Evolutionary conservation across 2,888 invertebrate genomes (phyloP).

Genomic region (Gisinianus flammeolus): DNA sequence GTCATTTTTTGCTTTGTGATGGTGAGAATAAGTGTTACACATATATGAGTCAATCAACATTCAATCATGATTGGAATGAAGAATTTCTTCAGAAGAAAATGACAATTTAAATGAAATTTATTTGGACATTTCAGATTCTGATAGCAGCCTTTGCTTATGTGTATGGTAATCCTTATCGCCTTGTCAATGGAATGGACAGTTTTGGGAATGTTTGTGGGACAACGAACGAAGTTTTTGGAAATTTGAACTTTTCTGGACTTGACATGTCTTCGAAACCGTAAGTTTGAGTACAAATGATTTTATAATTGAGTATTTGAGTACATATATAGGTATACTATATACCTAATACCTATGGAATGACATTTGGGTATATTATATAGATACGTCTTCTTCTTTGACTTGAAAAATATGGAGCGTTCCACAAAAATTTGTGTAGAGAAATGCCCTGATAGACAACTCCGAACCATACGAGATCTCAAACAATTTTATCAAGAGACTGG

Average conservation of each 20-base stretch:
- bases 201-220: conserved; percentile 95
- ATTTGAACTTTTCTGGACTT: conserved; percentile 77
- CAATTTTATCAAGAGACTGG: conserved; percentile 75
- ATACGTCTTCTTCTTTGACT: conserved; percentile 82
- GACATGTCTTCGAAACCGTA: conserved; percentile 77
- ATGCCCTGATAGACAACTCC: conserved; percentile 77
- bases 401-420: conserved; percentile 75
- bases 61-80: too few species aligned
- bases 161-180: conserved; percentile 82
- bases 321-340: conserved; percentile 3
- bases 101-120: too few species aligned
- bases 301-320: neutral
- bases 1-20: conserved; percentile 81
- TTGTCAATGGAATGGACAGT: conserved; percentile 90
- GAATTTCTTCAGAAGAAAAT: too few species aligned
- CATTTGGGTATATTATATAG: conserved; percentile 61
- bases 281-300: conserved; percentile 25
- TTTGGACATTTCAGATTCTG: too few species aligned
- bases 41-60: neutral
- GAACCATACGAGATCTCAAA: conserved; percentile 71
- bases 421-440: conserved; percentile 87
- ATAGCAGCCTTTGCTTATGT: conserved; percentile 86
- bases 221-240: conserved; percentile 76
- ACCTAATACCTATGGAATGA: conserved; percentile 15
- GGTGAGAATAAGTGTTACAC: conserved; percentile 66